Evolutionary conservation across 2,797 vertebrate genomes (phyloP).

Genomic region (Sebastes elongatus): DNA sequence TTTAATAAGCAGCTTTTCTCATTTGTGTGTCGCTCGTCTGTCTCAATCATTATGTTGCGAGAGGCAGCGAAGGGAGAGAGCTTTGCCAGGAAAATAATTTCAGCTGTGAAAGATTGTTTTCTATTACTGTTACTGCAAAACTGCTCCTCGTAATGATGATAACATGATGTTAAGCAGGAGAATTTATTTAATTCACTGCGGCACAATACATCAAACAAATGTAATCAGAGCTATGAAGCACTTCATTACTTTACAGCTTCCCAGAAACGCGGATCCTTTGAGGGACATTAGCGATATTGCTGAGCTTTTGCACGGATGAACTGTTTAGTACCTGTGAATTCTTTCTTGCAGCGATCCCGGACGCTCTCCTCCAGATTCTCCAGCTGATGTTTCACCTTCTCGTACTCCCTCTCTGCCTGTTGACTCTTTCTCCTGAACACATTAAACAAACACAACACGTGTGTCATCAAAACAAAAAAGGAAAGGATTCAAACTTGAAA

Average conservation of each 20-base stretch:
- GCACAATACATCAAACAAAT: conserved; percentile 46
- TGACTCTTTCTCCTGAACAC: conserved; percentile 92
- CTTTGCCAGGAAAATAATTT: conserved; percentile 30
- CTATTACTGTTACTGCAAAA: conserved; percentile 48
- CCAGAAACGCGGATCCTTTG: conserved; percentile 26
- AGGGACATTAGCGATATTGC: conserved; percentile 10
- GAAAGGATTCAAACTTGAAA: neutral
- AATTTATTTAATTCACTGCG: conserved; percentile 50
- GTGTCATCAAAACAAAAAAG: neutral
- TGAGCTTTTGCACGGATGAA: neutral
- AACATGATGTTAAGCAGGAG: conserved; percentile 35
- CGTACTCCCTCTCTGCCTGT: conserved; percentile 95
- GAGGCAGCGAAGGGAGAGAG: conserved; percentile 11
- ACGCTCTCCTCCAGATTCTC: conserved; percentile 97
- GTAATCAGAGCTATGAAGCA: conserved; percentile 50
- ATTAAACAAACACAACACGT: neutral
- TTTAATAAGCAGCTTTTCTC: conserved; percentile 23
- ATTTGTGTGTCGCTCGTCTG: conserved; percentile 78
- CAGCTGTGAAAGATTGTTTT: conserved; percentile 52
- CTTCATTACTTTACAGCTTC: conserved; percentile 47
- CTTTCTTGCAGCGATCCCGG: conserved; percentile 97
- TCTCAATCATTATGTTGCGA: conserved; percentile 86
- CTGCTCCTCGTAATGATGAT: conserved; percentile 39
- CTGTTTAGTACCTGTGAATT: conserved; percentile 90
- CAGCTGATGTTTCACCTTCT: conserved; percentile 95